phyloP scores from a whole-genome alignment of 2,113 vertebrate species.

The Eudorcas thomsonii region DNA sequence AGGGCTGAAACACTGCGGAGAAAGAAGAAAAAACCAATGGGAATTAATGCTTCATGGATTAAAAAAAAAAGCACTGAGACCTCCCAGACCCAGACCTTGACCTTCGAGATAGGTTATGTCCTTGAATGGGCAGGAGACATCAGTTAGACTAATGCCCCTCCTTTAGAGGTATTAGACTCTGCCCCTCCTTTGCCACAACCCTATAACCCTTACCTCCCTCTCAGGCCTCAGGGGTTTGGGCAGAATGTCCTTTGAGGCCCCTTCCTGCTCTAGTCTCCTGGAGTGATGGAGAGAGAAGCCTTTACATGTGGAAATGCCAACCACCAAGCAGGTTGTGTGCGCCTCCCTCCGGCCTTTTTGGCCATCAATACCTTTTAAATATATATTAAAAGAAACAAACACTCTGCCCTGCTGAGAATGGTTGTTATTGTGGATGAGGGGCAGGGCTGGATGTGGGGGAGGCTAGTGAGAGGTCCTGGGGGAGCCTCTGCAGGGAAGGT shows the following conservation, averaged over 20 bases:
- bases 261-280: neutral
- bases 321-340: neutral
- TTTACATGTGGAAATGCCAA: constrained; percentile 53
- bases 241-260: neutral
- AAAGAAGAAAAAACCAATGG: neutral
- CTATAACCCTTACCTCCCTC: neutral
- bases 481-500: neutral
- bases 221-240: neutral
- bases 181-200: too few species aligned
- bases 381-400: constrained; percentile 53
- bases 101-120: neutral
- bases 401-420: neutral
- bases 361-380: constrained; percentile 67
- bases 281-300: neutral
- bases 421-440: neutral
- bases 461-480: neutral
- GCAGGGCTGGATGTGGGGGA: neutral
- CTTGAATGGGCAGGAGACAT: neutral
- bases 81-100: neutral
- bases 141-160: neutral
- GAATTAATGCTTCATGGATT: neutral
- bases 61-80: neutral
- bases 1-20: neutral
- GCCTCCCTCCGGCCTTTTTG: constrained; percentile 24
- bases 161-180: too few species aligned